A percentile compares a stretch with the other conserved stretches of the same genome.
phyloP scores from a whole-genome alignment of 2,797 vertebrate species.

The Ctenopoma kingsleyae region DNA sequence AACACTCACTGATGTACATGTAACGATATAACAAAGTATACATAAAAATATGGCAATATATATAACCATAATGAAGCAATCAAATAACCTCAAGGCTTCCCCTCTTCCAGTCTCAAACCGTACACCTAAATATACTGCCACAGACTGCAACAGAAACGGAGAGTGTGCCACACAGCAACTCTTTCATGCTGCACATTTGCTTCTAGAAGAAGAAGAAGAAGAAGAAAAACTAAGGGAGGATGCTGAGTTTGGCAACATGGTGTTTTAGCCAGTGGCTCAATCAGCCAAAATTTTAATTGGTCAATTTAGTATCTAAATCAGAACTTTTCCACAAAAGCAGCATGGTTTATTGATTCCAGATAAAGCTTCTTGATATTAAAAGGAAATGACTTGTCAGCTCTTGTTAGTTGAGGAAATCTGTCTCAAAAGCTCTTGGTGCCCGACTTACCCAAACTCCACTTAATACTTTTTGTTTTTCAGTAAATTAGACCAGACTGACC shows the following conservation, averaged over 20 bases:
- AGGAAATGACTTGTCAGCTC: not conserved
- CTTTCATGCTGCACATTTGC: slow-evolving; percentile 68
- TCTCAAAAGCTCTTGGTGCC: slow-evolving; percentile 1
- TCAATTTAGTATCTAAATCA: not conserved
- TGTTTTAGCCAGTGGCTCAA: slow-evolving; percentile 28
- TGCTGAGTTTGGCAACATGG: slow-evolving; percentile 53
- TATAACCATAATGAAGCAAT: slow-evolving; percentile 83
- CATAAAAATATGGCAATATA: slow-evolving; percentile 80
- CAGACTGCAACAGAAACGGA: slow-evolving; percentile 42
- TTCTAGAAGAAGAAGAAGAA: no score
- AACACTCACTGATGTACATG: slow-evolving; percentile 78
- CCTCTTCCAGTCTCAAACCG: slow-evolving; percentile 76
- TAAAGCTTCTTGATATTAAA: slow-evolving; percentile 15
- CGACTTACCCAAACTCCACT: slow-evolving; percentile 36
- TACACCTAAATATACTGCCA: slow-evolving; percentile 71
- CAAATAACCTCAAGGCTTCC: slow-evolving; percentile 81
- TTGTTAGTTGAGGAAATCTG: slow-evolving; percentile 12
- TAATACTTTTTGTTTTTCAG: slow-evolving; percentile 42
- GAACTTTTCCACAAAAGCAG: not conserved
- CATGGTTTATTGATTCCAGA: not conserved
- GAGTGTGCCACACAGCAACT: slow-evolving; percentile 54
- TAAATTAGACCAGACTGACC: slow-evolving; percentile 29
- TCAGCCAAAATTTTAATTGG: slow-evolving; percentile 1
- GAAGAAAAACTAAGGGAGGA: no score
- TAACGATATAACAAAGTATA: slow-evolving; percentile 83